Percentiles rank a stretch among this genome's conserved stretches.
These are phyloP conservation scores for Euleptes europaea DNA, from an alignment of 2,113 vertebrate species.

Conservation along the genomic window DNA sequence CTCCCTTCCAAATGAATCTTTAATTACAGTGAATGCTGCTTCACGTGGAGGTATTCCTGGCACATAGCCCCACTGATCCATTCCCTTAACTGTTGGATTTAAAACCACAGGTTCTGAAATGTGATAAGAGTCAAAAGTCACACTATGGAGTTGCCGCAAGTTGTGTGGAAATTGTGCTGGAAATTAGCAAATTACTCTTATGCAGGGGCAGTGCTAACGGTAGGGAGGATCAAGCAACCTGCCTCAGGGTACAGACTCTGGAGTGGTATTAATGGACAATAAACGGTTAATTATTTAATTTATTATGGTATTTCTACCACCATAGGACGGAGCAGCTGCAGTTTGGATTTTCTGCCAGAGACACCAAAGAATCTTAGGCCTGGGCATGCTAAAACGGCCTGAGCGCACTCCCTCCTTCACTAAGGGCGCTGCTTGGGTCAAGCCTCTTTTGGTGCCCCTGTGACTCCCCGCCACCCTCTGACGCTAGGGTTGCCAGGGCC, in stretches of 20 bases:
- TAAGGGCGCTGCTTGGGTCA: too few species aligned
- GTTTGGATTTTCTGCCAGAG: background rate
- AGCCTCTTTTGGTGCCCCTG: too few species aligned
- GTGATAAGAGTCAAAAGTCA: background rate
- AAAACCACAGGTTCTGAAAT: background rate
- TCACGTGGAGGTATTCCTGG: background rate
- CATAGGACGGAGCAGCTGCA: background rate
- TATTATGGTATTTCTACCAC: too few species aligned
- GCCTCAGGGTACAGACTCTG: background rate
- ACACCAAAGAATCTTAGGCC: background rate
- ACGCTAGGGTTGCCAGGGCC: too few species aligned
- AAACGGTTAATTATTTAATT: background rate
- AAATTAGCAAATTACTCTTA: conserved; percentile 21
- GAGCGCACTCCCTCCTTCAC: too few species aligned
- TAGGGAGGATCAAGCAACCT: background rate
- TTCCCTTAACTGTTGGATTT: background rate
- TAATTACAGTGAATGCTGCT: background rate
- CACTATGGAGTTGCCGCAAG: background rate
- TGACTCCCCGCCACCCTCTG: too few species aligned
- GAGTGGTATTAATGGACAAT: background rate
- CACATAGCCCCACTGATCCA: background rate
- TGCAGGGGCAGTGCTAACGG: background rate
- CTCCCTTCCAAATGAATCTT: background rate
- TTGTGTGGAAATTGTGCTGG: background rate
- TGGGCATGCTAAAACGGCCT: too few species aligned